Base-by-base conservation (phyloP, 1,140 invertebrate genomes). In the Ceratina australensis region DNA sequence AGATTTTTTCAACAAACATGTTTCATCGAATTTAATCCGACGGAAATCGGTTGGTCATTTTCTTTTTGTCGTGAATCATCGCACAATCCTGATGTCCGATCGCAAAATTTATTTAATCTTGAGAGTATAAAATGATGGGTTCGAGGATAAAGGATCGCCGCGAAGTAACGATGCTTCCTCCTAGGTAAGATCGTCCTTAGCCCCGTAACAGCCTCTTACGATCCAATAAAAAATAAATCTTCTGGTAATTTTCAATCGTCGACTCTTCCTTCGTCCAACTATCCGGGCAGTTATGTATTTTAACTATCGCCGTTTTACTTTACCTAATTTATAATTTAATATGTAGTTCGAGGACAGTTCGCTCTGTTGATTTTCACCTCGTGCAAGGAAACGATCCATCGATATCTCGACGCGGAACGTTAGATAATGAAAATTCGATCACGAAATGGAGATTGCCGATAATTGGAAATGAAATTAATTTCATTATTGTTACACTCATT, bases 271-370 rank as follows among this genome's bases (percentile, higher is more conserved):
- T 69, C 66, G 56, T 76, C 57, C 20, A 54, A 61, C 65, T 69
- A 76, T 50, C 20, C 65, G 20, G 74, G 65, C 74, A 76, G 74
- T 76, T 76, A 76, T 76, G 54, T 66, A 52, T 61, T 76, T 76
- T 52, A 75, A 61, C 74, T 76, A 76, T 76, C 56, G 33, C 56
- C 66, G 7, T 76, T 69, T 71, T 69, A 69, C 65, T 12, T 69
- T 69, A 60, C n/a, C 42, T 60, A n/a, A 52, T 20, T 56, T 68
- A 69, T 15, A 15, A 20, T 42, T 56, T 76, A 76, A n/a, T 42
- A 59, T 76, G 33, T 61, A 69, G 74, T 76, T 76, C 60, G 20
- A 26, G 74, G 66, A 69, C 16, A 20, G 18, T 52, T 28, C 13
- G 16, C 50, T 42, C 66, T 12, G 24, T 69, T 20, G 3, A 50